Conservation (phyloP, 2,113 vertebrate species). For the Stictonetta naevosa region DNA sequence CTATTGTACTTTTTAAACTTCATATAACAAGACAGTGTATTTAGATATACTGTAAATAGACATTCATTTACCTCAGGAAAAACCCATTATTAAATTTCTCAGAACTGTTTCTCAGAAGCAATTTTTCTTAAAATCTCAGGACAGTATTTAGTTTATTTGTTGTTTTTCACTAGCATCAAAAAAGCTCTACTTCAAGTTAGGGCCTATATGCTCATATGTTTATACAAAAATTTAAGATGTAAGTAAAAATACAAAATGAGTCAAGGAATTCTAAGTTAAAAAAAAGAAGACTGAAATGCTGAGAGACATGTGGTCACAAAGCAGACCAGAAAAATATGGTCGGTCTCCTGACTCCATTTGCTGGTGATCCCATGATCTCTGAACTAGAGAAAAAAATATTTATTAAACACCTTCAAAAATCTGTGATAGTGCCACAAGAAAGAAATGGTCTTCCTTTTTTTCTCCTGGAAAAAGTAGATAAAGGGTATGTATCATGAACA, state of each 20-base stretch:
- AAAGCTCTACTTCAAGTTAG: neutral
- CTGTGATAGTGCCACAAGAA: neutral
- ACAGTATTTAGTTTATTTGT: neutral
- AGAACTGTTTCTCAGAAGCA: neutral
- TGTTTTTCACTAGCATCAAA: neutral
- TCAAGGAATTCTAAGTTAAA: neutral
- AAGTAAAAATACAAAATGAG: neutral
- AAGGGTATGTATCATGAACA: neutral
- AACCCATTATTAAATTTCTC: neutral
- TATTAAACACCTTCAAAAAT: neutral
- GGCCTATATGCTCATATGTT: neutral
- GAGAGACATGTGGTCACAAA: neutral
- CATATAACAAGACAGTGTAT: neutral
- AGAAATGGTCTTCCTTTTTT: neutral
- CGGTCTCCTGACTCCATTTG: neutral
- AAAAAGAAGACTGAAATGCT: neutral
- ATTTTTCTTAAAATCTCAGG: neutral
- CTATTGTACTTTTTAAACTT: neutral
- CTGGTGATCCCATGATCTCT: neutral
- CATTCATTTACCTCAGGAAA: neutral
- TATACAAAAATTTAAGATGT: neutral
- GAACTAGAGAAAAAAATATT: neutral
- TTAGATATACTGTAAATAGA: neutral
- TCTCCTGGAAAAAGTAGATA: neutral
- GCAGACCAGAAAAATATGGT: neutral